Evolutionary conservation across 2,113 vertebrate genomes (phyloP).

Genomic region (Misgurnus anguillicaudatus): DNA sequence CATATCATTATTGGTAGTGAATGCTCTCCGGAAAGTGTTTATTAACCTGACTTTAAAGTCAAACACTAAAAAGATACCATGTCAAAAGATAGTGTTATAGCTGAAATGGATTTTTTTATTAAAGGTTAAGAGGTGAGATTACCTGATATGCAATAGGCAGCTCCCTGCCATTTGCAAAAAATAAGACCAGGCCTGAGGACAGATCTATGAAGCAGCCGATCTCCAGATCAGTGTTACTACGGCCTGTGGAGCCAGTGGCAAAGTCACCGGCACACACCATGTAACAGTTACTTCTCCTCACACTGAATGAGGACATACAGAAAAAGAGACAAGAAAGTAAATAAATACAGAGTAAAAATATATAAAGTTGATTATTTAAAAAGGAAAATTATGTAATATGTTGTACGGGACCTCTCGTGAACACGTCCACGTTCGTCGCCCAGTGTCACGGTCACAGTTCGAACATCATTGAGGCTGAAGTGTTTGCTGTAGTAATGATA

Average conservation of each 20-base stretch:
- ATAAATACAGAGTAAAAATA: background rate
- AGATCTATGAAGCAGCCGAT: slow-evolving; percentile 93
- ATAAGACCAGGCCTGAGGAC: slow-evolving; percentile 89
- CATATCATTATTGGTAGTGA: background rate
- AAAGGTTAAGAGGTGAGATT: slow-evolving; percentile 30
- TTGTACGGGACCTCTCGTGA: slow-evolving; percentile 85
- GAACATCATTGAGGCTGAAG: slow-evolving; percentile 87
- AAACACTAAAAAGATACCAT: too few species aligned
- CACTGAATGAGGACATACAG: slow-evolving; percentile 66
- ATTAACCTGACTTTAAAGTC: too few species aligned
- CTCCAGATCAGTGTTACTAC: slow-evolving; percentile 85
- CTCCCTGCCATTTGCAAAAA: slow-evolving; percentile 91
- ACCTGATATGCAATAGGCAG: slow-evolving; percentile 91
- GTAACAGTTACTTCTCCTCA: slow-evolving; percentile 96
- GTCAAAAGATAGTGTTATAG: too few species aligned
- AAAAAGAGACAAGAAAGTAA: background rate
- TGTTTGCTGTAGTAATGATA: slow-evolving; percentile 93
- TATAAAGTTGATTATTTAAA: too few species aligned
- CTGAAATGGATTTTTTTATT: background rate
- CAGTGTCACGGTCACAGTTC: slow-evolving; percentile 93
- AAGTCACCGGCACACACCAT: slow-evolving; percentile 92
- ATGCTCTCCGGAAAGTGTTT: background rate
- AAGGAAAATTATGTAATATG: too few species aligned
- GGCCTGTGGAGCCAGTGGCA: slow-evolving; percentile 73
- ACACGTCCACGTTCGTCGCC: slow-evolving; percentile 95